These are phyloP conservation scores for Blastomussa wellsi DNA, from an alignment of 92 coral and sea anemone species.

Conservation along the genomic window DNA sequence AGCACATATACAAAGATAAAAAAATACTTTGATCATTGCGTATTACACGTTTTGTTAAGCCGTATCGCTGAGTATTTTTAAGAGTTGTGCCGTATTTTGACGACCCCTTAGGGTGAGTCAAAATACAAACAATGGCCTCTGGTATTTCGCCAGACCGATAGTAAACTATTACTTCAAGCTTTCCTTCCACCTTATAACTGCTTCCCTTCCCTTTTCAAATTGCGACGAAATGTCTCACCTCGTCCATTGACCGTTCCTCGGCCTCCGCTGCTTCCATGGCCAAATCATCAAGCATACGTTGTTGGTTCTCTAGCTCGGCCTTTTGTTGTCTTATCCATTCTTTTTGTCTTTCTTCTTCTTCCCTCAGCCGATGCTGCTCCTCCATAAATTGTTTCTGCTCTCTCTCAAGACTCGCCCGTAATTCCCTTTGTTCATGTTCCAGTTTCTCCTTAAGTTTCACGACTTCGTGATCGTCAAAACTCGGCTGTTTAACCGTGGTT, in stretches of 20 bases:
- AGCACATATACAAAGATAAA: neutral
- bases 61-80: no score
- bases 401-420: conserved; percentile 68
- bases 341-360: conserved; percentile 70
- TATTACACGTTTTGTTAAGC: no score
- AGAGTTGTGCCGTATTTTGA: no score
- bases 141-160: no score
- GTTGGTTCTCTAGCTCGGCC: conserved; percentile 63
- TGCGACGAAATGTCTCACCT: conserved; percentile 4
- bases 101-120: no score
- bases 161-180: neutral
- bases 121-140: no score
- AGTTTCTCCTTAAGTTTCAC: conserved; percentile 61
- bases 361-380: conserved; percentile 81
- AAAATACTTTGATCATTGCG: no score
- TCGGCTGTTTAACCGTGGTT: conserved; percentile 45
- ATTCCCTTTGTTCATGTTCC: conserved; percentile 78
- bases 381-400: conserved; percentile 76
- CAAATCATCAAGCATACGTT: conserved; percentile 53
- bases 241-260: conserved; percentile 21
- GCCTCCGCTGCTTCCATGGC: conserved; percentile 45
- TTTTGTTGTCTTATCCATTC: conserved; percentile 70
- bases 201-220: neutral
- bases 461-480: conserved; percentile 77
- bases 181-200: neutral